These are phyloP conservation scores for Lepidothrix coronata DNA, from an alignment of 2,113 vertebrate species.

Conservation along the genomic window DNA sequence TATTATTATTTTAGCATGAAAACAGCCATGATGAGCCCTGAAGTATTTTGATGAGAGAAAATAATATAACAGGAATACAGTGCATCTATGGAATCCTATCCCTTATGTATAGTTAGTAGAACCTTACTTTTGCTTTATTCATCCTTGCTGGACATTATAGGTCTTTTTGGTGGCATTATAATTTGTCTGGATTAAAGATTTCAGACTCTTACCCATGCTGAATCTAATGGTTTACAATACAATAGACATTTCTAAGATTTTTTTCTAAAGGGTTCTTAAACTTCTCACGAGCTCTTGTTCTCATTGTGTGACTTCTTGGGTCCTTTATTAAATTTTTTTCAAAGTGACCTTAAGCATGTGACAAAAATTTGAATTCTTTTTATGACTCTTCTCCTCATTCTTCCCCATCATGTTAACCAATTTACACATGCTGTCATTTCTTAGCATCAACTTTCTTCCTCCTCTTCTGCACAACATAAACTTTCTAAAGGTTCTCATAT, in stretches of 20 bases:
- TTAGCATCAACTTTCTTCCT: not conserved
- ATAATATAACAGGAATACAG: not conserved
- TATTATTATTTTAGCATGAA: conserved; percentile 60
- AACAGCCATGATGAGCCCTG: conserved; percentile 25
- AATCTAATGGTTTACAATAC: not conserved
- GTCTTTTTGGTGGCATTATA: not conserved
- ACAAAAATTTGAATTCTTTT: not conserved
- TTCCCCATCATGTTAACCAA: not conserved
- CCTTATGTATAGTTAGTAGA: not conserved
- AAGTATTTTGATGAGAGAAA: conserved; percentile 60
- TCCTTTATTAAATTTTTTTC: not conserved
- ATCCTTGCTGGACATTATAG: not conserved
- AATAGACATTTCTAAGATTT: not conserved
- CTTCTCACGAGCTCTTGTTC: not conserved
- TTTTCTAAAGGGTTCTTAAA: not conserved
- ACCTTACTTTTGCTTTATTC: not conserved
- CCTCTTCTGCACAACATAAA: not conserved
- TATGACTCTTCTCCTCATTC: not conserved
- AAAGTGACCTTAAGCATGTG: not conserved
- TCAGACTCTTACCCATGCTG: not conserved
- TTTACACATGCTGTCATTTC: not conserved
- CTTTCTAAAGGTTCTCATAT: not conserved
- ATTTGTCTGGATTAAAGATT: not conserved
- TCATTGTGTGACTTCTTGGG: not conserved
- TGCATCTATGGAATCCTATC: not conserved